Conservation (phyloP, 2,113 vertebrate genomes). For the Hystrix cristata region DNA sequence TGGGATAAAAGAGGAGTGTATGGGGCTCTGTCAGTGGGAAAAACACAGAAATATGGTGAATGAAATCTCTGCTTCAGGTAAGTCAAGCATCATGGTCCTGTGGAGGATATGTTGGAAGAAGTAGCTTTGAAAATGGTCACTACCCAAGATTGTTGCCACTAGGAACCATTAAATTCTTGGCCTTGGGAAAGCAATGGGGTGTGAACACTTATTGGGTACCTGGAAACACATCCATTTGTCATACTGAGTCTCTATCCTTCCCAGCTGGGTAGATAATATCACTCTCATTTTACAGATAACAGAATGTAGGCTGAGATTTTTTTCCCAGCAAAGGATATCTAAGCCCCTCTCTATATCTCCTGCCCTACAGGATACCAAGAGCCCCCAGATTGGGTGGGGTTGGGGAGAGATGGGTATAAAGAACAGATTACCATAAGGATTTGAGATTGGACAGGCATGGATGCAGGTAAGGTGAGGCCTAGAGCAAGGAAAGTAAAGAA, state of each 20-base stretch:
- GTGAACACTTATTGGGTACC: not conserved
- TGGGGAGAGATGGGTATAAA: not conserved
- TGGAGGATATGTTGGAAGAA: not conserved
- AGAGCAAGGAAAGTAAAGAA: not conserved
- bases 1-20: not conserved
- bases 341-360: not conserved
- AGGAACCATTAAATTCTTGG: slow-evolving; percentile 36
- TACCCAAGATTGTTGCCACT: not conserved
- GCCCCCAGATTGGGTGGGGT: not conserved
- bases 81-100: not conserved
- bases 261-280: not conserved
- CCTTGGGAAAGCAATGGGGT: not conserved
- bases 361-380: not conserved
- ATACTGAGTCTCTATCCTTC: not conserved
- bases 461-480: not conserved
- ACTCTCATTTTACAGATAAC: not conserved
- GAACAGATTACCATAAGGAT: not conserved
- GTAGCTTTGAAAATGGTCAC: not conserved
- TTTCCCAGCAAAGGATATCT: not conserved
- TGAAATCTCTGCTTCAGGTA: not conserved
- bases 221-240: not conserved
- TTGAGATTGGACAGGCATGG: not conserved
- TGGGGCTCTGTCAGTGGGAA: not conserved
- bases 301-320: not conserved
- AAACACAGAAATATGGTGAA: not conserved